Evolutionary conservation across 1,140 invertebrate genomes (phyloP).

Genomic region (Lepidurus packardi): DNA sequence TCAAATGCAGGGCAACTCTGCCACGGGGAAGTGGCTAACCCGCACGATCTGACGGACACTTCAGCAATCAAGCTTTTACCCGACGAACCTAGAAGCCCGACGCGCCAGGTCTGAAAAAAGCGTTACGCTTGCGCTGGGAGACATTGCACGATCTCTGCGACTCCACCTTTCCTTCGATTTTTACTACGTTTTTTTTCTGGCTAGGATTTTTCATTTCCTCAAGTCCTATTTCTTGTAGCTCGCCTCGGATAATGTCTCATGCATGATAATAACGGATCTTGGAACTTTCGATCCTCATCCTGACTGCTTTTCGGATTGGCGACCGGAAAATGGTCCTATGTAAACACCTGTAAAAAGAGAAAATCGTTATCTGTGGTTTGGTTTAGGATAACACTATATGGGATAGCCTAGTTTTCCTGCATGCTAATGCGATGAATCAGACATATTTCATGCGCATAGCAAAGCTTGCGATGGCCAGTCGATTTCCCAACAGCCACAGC

Average conservation of each 20-base stretch:
- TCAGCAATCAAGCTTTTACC: not conserved
- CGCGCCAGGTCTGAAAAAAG: not conserved
- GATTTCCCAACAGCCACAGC: no score
- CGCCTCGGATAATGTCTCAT: not conserved
- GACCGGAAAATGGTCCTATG: not conserved
- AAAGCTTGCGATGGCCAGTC: no score
- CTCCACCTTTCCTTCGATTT: not conserved
- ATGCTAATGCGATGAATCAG: not conserved
- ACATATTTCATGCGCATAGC: no score
- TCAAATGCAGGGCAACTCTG: not conserved
- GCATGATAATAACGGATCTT: not conserved
- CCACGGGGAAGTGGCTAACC: not conserved
- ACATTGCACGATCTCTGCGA: not conserved
- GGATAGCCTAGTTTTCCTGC: not conserved
- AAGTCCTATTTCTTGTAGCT: not conserved
- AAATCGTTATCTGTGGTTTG: not conserved
- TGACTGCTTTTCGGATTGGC: not conserved
- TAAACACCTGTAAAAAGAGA: not conserved
- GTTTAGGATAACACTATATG: not conserved
- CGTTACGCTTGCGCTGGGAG: not conserved
- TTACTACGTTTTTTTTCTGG: not conserved
- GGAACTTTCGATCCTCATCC: not conserved
- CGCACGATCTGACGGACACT: slow-evolving; percentile 7
- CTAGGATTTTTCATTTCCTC: not conserved
- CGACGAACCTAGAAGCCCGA: not conserved